phyloP scores from a whole-genome alignment of 2,888 invertebrate species.

The Lordiphosa fenestrarum region DNA sequence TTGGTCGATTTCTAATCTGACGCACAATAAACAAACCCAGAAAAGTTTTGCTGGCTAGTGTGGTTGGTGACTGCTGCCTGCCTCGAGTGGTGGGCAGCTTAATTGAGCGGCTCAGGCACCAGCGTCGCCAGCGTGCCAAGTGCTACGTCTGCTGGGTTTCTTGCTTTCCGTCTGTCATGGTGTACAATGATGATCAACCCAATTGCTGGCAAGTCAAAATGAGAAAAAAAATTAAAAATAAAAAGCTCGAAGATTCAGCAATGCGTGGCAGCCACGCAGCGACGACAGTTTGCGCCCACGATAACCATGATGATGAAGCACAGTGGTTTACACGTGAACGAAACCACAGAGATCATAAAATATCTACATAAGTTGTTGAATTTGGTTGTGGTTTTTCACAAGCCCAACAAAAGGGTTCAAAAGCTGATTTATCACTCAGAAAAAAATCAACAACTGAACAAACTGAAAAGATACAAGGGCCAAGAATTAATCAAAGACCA shows the following conservation, averaged over 20 bases:
- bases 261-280: conserved; percentile 59
- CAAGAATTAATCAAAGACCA: too few relatives aligned
- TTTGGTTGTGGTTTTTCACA: too few relatives aligned
- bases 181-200: conserved; percentile 49
- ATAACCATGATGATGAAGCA: conserved; percentile 23
- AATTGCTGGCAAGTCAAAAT: conserved; percentile 40
- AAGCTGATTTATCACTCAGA: too few relatives aligned
- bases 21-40: conserved; percentile 34
- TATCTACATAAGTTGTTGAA: too few relatives aligned
- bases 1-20: conserved; percentile 55
- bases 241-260: conserved; percentile 56
- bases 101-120: conserved; percentile 60
- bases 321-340: conserved; percentile 11
- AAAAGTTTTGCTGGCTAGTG: conserved; percentile 29
- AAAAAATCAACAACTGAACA: too few relatives aligned
- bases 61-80: conserved; percentile 1
- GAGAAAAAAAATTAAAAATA: too few relatives aligned
- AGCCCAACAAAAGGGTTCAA: too few relatives aligned
- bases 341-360: too few relatives aligned
- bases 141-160: conserved; percentile 23
- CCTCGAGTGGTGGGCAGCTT: conserved; percentile 63
- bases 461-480: too few relatives aligned
- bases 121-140: conserved; percentile 48
- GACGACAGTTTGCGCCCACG: conserved; percentile 63
- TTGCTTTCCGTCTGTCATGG: conserved; percentile 24